Percentiles rank a stretch among this genome's conserved stretches.
Evolutionary conservation across 2,888 invertebrate species (phyloP).

Genomic region (Drosophila mayaguana): DNA sequence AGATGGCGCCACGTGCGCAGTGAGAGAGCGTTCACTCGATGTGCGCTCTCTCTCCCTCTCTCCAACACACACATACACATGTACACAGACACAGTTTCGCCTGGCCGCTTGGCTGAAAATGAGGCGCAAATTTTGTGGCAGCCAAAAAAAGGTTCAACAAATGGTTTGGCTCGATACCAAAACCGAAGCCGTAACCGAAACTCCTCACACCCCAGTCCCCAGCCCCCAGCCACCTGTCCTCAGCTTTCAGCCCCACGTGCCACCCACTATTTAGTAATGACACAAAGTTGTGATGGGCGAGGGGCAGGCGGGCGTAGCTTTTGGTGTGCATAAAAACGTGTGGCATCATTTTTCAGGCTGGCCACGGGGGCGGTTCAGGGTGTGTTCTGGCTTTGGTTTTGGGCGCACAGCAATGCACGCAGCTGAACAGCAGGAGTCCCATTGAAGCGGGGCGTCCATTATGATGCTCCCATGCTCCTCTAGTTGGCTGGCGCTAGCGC

Average conservation of each 20-base stretch:
- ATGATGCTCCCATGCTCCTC: conserved; percentile 17
- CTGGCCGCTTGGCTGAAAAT: conserved; percentile 62
- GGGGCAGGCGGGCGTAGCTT: background rate
- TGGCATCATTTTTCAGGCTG: conserved; percentile 69
- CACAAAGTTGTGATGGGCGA: conserved; percentile 54
- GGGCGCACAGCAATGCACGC: conserved; percentile 67
- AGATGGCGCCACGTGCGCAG: conserved; percentile 72
- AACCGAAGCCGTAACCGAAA: conserved; percentile 55
- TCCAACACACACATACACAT: background rate
- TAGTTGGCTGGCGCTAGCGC: background rate
- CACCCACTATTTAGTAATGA: conserved; percentile 79
- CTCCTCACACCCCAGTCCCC: conserved; percentile 14
- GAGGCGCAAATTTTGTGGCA: conserved; percentile 82
- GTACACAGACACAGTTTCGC: background rate
- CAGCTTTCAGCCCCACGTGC: conserved; percentile 12
- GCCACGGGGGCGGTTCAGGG: conserved; percentile 29
- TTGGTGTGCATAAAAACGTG: conserved; percentile 48
- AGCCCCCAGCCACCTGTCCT: background rate
- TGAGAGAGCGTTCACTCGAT: conserved; percentile 21
- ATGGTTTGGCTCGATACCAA: conserved; percentile 72
- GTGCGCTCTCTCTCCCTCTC: conserved; percentile 5
- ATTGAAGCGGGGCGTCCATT: conserved; percentile 4
- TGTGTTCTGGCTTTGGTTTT: conserved; percentile 63
- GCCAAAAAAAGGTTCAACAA: conserved; percentile 79
- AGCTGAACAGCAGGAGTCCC: conserved; percentile 11